Base-by-base conservation (phyloP, 2,797 vertebrate species). In the Vultur gryphus region DNA sequence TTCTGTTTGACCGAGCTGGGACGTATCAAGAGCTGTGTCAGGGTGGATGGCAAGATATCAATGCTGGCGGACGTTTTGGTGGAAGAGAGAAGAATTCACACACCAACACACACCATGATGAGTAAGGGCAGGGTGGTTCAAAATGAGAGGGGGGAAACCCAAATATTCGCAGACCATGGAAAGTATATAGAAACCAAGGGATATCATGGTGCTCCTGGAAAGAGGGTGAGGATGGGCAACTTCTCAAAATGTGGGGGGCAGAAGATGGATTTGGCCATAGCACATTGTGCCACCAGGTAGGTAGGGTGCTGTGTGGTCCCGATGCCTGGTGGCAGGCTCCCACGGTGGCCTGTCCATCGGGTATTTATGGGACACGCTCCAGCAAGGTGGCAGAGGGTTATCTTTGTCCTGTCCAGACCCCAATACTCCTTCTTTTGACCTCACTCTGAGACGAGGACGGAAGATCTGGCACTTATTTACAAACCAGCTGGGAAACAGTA, bases 301-400 rank as follows among this genome's bases (percentile, higher is more conserved):
- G 15, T 16, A 39, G 37, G 39, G 35, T 17, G 28, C 24, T 20
- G 17, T 3, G 8, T 31, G 33, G 61, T n/a, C 25, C 28, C 3
- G 0, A 2, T 35, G n/a, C 28, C 35, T 59, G 7, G 43, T 44
- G 28, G 6, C 33, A 73, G n/a, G 25, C 19, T 85, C 67, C 85
- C 19, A 9, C 0, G 0, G 11, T 23, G 37, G 3, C 15, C 9
- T 8, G 2, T 33, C 57, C 62, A 5, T 1, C 4, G 26, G 69
- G 6, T 48, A 57, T 43, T 51, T 64, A 46, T 9, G 57, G 33
- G 37, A 69, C 8, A 10, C 1, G 2, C 31, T 37, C 84, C 64
- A 66, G 6, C 71, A 28, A 54, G 6, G 0, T 28, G 46, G n/a
- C 57, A 62, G 43, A 61, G 11, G 18, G 44, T 33, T 67, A 7